Base-by-base conservation (phyloP, 2,888 invertebrate genomes). In the Hyles lineata region DNA sequence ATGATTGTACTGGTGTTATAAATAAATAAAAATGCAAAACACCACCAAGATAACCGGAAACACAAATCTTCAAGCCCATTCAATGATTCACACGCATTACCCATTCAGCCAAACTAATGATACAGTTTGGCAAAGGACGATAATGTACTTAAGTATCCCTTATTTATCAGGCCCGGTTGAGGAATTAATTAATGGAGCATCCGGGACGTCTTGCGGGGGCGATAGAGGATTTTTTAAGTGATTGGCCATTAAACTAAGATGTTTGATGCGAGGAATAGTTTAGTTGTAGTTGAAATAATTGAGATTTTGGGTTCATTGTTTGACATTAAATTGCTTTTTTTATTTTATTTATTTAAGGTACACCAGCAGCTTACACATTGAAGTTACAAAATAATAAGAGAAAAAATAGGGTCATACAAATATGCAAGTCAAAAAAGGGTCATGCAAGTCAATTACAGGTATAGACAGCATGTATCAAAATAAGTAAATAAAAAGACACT, bases 161-260 rank as follows among this genome's bases (percentile, higher is more conserved):
- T 87, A 87, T 89, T 87, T 88, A 88, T 87, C 85, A 86, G 85
- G 85, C 87, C 87, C 85, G 85, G 83, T 79, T 79, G 74, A 83
- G 78, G 86, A 89, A 89, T 89, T 90, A 90, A 90, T 90, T 90
- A 89, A 88, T 89, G 87, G 84, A 83, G 82, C 83, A 80, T 82
- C 84, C 82, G 83, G 67, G 60, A 61, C 35, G 19, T 62, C 62
- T 67, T 50, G 43, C 2, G 67, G 67, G 67, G 8, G 15, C 67
- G 67, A 67, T 50, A 17, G 8, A 50, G 67, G 43, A 63, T 50
- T 67, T 67, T 62, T 67, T 25, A 67, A 67, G 67, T 50, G 67
- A 67, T 67, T 67, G 67, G 43, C 67, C 23, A 67, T 50, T 67
- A 43, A 59, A 25, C 23, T 1, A 19, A 15, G 62, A 17, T n/a